phyloP scores from a whole-genome alignment of 92 coral and sea anemone genomes.

The Siderastrea siderea region DNA sequence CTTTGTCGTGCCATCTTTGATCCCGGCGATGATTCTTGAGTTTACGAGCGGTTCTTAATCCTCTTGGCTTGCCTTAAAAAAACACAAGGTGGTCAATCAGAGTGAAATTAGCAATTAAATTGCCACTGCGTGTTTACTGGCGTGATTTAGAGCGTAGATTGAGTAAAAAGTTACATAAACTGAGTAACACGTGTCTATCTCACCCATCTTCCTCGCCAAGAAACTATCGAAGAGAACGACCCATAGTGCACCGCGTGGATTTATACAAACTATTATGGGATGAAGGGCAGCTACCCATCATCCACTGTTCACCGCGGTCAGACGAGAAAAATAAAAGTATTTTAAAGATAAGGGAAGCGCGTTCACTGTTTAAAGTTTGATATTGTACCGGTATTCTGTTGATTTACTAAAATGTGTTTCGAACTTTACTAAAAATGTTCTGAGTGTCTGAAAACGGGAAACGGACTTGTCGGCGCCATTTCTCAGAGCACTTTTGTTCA shows the following conservation, averaged over 20 bases:
- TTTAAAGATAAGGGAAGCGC: too few species aligned
- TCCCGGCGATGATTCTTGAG: conserved; percentile 98
- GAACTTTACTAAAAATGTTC: too few species aligned
- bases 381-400: too few species aligned
- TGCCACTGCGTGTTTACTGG: neutral
- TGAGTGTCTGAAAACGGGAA: too few species aligned
- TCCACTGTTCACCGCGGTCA: neutral
- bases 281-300: conserved; percentile 2
- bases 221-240: conserved; percentile 72
- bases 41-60: conserved; percentile 99
- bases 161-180: conserved; percentile 44
- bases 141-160: neutral
- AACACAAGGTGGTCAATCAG: neutral
- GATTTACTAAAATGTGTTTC: too few species aligned
- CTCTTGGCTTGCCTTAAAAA: conserved; percentile 95
- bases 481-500: too few species aligned
- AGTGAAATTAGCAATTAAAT: neutral
- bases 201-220: conserved; percentile 85
- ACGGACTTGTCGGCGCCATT: too few species aligned
- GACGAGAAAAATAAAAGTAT: neutral
- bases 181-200: conserved; percentile 79
- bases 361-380: too few species aligned
- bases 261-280: conserved; percentile 35
- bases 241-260: conserved; percentile 70
- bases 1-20: conserved; percentile 99